Base-by-base conservation (phyloP, 2,113 vertebrate species). In the Gambusia affinis region DNA sequence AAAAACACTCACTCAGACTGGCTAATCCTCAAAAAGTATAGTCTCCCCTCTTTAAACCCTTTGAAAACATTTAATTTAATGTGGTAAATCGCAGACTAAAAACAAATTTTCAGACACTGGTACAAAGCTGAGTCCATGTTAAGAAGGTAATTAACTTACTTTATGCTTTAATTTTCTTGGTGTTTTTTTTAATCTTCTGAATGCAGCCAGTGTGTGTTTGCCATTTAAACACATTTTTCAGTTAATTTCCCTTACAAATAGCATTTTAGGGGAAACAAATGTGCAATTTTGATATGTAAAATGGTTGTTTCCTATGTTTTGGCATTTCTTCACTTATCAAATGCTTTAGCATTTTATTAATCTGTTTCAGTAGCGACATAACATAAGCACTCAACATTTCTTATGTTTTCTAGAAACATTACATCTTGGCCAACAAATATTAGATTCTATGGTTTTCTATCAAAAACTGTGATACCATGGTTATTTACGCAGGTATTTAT, bases 101-200 rank as follows among this genome's bases (percentile, higher is more conserved):
- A 54, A 31, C 31, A 29, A 0, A 15, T 4, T 57, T 54, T 64
- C 30, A 51, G 44, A 33, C 42, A 29, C 44, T 8, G 31, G 7
- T 17, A 35, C 31, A 73, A 65, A 74, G 63, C 29, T 19, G 11
- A 64, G 39, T 72, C 28, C 8, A 4, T 47, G 64, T 65, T 37
- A 60, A 39, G 63, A 60, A 54, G 15, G 47, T 60, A 66, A 74
- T 74, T 42, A 69, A 47, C 19, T 54, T 28, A 6, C 7, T 37
- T 17, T 30, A 15, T 39, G 8, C 12, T 14, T 57, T 51, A 24
- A 27, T 27, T 4, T 60, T 64, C 47, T 37, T 31, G 29, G 29
- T 64, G 71, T 60, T 42, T 60, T 42, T 66, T 66, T 65, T 30
- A 3, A 70, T 87, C 72, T 60, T 70, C 39, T 47, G 75, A 67